Base-by-base conservation (phyloP, 2,888 invertebrate genomes). In the Tipula confusa region DNA sequence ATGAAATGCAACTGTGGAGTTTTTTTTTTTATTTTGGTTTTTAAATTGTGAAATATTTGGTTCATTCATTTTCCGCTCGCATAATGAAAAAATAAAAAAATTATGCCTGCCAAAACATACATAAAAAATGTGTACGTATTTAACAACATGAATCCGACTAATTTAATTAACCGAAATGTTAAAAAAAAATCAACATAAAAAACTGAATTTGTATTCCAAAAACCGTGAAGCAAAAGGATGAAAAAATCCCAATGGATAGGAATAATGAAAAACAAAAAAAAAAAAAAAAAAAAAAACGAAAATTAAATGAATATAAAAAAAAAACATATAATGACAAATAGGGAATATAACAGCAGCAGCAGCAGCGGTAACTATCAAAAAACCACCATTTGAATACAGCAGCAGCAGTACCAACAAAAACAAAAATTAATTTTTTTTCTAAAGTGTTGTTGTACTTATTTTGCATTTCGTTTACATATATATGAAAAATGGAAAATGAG, bases 121-220 rank as follows among this genome's bases (percentile, higher is more conserved):
- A 7, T 9, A 18, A 24, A 1, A 64, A 9, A 64, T 64, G 18
- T 64, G 9, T 24, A 64, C 64, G 64, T 24, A 64, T 64, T 18
- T 64, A 24, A 24, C 9, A 64, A 64, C 64, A 64, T 24, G 64
- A 64, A 64, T 9, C 64, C 24, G 64, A 64, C 64, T 64, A 64
- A 64, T 64, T 64, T 64, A 64, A 64, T 64, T 64, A 64, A 64
- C 64, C 64, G 24, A 64, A 64, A 64, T 24, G 64, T 64, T 64
- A 24, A 64, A 43, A 64, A 24, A 24, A 24, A 24, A 64, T 24
- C 9, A 24, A 64, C 24, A 9, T 24, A 64, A 64, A 64, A 64
- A 64, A 13, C 24, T 24, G 64, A 24, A 64, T 64, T 64, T 64
- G 64, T 24, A 64, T 64, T 64, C 64, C 15, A 15, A 64, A 24